Base-by-base conservation (phyloP, 2,888 invertebrate genomes). In the Tachystola acroxantha region DNA sequence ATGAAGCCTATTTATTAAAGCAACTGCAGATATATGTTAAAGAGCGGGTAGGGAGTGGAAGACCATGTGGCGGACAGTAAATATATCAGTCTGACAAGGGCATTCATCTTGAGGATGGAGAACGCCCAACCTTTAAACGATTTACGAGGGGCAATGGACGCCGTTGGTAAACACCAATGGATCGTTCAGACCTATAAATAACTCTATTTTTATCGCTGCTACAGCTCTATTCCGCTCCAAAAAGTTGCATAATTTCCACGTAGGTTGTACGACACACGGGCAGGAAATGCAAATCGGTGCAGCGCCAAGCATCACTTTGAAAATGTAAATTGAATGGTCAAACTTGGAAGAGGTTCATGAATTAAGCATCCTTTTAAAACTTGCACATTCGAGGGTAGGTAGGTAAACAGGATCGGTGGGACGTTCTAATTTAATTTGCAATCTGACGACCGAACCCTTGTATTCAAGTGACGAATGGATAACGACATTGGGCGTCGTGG, bases 111-210 rank as follows among this genome's bases (percentile, higher is more conserved):
- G 64, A 77, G 74, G 74, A 77, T 72, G 72, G 70, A 71, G 71
- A 71, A 75, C 78, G 79, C 78, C 79, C 73, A 78, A 74, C 80
- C 82, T 79, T 81, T 79, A 79, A 78, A 76, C 78, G 85, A 85
- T 85, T 85, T 82, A 85, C 78, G 84, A 79, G 71, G 76, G 76
- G 66, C 66, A 63, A 60, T 70, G 67, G 61, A 63, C 65, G 66
- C 60, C 66, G 63, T 74, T 74, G 59, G 58, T 60, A 70, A 70
- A 70, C 69, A 70, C 64, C 64, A 64, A 55, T 57, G 63, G 58
- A 60, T 58, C 56, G 57, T 46, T 57, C 64, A 56, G 51, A 57
- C 48, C 50, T 47, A 68, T 68, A 70, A 71, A 72, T 71, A 68
- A 69, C 67, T 52, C 54, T 50, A 67, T 63, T 51, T 68, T 40